Evolutionary conservation across 2,797 vertebrate genomes (phyloP).

Genomic region (Enteromius fasciolatus): DNA sequence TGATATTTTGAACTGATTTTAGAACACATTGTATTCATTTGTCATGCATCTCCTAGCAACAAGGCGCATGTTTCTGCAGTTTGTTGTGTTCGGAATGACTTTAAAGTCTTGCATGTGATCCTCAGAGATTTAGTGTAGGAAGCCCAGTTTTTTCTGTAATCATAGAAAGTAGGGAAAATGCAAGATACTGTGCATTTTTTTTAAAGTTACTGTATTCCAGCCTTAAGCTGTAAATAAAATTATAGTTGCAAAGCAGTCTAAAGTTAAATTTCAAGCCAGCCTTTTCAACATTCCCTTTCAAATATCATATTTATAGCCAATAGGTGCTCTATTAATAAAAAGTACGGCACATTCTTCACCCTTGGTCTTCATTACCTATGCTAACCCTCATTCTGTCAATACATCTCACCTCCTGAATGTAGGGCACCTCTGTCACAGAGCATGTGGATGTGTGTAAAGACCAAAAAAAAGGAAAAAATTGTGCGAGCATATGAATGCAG

Average conservation of each 20-base stretch:
- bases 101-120: not conserved
- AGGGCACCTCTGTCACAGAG: conserved; percentile 27
- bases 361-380: not conserved
- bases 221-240: not conserved
- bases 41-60: conserved; percentile 7
- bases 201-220: not conserved
- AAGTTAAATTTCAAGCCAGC: not conserved
- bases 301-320: not conserved
- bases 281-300: not conserved
- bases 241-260: not conserved
- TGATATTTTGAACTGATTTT: conserved; percentile 14
- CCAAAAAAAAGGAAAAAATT: not conserved
- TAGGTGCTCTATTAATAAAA: not conserved
- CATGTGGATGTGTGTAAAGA: not conserved
- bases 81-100: not conserved
- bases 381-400: conserved; percentile 45
- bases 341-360: not conserved
- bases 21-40: not conserved
- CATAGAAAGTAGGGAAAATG: not conserved
- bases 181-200: not conserved
- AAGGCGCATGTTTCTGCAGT: not conserved
- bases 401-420: conserved; percentile 25
- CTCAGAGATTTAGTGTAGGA: not conserved
- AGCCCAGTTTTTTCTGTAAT: not conserved
- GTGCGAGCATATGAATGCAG: not conserved